Conservation (phyloP, 2,113 vertebrate genomes). For the Oreotrochilus melanogaster region DNA sequence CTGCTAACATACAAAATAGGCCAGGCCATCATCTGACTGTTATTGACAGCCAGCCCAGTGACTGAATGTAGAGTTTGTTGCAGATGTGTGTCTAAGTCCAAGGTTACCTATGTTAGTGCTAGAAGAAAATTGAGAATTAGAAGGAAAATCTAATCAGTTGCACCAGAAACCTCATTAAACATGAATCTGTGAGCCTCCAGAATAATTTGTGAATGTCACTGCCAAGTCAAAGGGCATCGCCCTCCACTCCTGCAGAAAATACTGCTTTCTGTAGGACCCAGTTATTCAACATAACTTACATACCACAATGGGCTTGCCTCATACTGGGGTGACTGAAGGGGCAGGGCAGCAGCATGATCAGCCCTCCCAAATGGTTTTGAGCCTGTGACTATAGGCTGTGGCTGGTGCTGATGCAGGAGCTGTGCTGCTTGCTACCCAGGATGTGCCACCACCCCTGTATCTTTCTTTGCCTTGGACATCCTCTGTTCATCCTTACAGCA, state of each 20-base stretch:
- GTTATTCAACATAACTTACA: neutral
- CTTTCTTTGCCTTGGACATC: neutral
- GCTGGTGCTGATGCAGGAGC: neutral
- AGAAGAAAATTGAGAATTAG: neutral
- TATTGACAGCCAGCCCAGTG: neutral
- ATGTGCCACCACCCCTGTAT: neutral
- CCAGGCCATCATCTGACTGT: neutral
- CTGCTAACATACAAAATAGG: slow-evolving; percentile 29
- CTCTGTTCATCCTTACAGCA: neutral
- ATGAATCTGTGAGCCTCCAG: neutral
- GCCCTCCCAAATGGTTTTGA: neutral
- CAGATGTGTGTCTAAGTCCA: neutral
- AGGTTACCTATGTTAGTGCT: neutral
- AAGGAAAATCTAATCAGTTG: neutral
- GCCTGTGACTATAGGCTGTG: accelerated
- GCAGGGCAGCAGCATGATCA: neutral
- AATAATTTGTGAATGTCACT: neutral
- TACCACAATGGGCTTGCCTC: neutral
- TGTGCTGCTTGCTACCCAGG: neutral
- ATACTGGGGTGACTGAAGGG: neutral
- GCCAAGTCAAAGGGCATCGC: neutral
- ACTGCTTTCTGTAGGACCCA: neutral
- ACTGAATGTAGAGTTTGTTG: neutral
- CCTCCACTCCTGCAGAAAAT: neutral
- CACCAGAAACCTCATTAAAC: neutral